Conservation (phyloP, 2,797 vertebrate species). For the Eulemur albifrons region DNA sequence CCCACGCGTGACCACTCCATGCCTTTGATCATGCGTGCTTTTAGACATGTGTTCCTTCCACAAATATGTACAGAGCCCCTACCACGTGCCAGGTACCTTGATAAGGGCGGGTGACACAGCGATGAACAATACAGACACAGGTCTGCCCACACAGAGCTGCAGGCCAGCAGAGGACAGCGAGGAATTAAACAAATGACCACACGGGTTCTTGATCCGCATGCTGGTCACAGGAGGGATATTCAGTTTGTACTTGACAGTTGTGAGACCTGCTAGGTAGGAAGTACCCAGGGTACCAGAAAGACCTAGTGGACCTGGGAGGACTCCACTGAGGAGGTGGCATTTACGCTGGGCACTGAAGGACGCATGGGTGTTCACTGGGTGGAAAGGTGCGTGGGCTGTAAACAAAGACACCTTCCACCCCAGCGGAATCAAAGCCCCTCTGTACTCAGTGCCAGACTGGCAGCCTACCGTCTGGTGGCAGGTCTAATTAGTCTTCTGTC, state of each 20-base stretch:
- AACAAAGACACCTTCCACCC: background rate
- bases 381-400: background rate
- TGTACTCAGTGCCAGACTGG: background rate
- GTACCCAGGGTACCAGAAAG: background rate
- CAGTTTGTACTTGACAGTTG: background rate
- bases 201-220: background rate
- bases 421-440: background rate
- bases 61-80: background rate
- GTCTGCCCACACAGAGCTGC: background rate
- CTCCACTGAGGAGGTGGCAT: background rate
- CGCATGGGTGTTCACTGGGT: background rate
- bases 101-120: background rate
- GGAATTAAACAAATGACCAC: background rate
- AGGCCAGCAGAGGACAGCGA: background rate
- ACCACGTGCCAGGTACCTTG: background rate
- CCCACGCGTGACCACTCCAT: background rate
- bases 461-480: background rate
- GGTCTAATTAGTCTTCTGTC: background rate
- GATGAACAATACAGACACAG: background rate
- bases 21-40: background rate
- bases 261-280: background rate
- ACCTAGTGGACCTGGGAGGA: background rate
- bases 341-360: background rate
- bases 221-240: background rate
- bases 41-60: background rate